Percentiles rank a stretch among this genome's conserved stretches.
phyloP scores from a whole-genome alignment of 2,888 invertebrate species.

The Ptilodon capucinus region DNA sequence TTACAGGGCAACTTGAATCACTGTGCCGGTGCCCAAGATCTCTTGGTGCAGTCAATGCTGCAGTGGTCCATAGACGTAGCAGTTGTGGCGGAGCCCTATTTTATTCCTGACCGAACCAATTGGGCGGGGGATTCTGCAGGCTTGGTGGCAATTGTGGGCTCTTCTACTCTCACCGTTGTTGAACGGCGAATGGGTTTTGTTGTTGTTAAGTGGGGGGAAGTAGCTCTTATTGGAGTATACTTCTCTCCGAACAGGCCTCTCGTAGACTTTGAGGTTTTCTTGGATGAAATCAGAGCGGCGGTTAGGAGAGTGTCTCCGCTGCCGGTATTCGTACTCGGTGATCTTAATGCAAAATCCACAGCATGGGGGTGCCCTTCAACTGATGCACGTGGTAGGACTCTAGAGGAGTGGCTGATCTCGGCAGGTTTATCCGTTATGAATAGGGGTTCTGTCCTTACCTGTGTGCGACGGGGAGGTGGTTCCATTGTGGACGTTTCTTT shows the following conservation, averaged over 20 bases:
- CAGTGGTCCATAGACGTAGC: not conserved
- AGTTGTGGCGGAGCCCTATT: not conserved
- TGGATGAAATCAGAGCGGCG: slow-evolving; percentile 1
- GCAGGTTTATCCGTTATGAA: slow-evolving; percentile 11
- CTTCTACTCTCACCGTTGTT: not conserved
- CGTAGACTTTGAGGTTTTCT: slow-evolving; percentile 7
- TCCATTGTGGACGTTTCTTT: slow-evolving; percentile 14
- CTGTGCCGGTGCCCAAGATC: slow-evolving; percentile 2
- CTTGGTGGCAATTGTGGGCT: not conserved
- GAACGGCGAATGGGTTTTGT: not conserved
- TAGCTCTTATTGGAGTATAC: not conserved
- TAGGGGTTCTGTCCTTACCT: slow-evolving; percentile 16
- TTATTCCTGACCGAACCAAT: not conserved
- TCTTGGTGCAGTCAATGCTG: not conserved
- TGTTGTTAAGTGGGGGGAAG: not conserved
- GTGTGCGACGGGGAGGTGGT: slow-evolving; percentile 20
- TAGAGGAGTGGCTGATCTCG: slow-evolving; percentile 15
- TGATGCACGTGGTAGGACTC: slow-evolving; percentile 7
- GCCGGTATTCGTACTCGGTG: slow-evolving; percentile 6
- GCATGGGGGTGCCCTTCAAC: slow-evolving; percentile 12
- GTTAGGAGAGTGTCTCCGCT: not conserved
- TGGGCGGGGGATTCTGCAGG: not conserved
- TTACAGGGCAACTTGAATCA: slow-evolving; percentile 1
- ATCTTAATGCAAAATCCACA: slow-evolving; percentile 15
- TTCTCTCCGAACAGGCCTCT: not conserved